These are phyloP conservation scores for Periophthalmus magnuspinnatus DNA, from an alignment of 2,797 vertebrate species.

Conservation along the genomic window DNA sequence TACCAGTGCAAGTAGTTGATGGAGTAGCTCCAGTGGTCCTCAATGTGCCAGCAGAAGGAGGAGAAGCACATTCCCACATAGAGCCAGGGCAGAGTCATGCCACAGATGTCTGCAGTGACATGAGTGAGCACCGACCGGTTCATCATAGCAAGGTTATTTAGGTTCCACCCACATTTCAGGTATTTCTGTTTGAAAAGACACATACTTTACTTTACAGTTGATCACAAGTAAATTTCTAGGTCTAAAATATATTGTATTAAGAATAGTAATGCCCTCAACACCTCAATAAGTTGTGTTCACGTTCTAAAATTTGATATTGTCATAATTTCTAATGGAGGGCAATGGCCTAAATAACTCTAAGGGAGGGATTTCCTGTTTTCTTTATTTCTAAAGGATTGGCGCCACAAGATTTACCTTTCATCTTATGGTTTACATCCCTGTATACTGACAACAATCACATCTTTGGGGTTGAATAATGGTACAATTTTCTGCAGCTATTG, in stretches of 20 bases:
- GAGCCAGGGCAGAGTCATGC: conserved; percentile 98
- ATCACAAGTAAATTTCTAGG: neutral
- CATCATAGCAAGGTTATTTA: conserved; percentile 99
- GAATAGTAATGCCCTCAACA: too few species aligned
- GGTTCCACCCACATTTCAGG: conserved; percentile 95
- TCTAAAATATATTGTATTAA: neutral
- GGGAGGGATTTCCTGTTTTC: too few species aligned
- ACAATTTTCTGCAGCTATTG: too few species aligned
- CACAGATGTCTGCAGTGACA: conserved; percentile 96
- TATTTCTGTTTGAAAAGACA: conserved; percentile 81
- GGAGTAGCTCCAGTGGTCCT: conserved; percentile 99
- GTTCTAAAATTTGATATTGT: too few species aligned
- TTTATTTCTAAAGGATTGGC: too few species aligned
- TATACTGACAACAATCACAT: too few species aligned
- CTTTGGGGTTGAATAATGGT: too few species aligned
- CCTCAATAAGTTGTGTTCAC: too few species aligned
- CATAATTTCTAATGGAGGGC: too few species aligned
- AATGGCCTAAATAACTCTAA: too few species aligned
- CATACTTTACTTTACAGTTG: neutral
- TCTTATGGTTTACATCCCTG: too few species aligned
- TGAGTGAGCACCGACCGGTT: conserved; percentile 94
- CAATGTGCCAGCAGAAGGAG: conserved; percentile 99
- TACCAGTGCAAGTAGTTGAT: conserved; percentile 98
- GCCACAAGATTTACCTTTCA: too few species aligned
- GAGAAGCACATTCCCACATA: conserved; percentile 99